phyloP scores from a whole-genome alignment of 2,113 vertebrate species.

The Phalacrocorax brasilianus region DNA sequence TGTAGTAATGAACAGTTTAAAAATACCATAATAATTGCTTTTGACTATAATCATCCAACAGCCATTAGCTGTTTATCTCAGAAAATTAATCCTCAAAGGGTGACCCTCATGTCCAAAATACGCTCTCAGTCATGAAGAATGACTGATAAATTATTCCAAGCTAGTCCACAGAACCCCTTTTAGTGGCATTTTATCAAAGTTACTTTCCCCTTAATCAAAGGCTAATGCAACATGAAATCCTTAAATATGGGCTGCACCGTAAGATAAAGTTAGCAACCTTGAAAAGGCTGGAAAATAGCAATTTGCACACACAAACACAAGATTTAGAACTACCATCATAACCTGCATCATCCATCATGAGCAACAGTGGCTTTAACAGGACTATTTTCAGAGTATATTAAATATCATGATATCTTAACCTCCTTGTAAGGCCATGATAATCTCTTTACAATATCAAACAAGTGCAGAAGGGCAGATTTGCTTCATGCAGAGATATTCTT shows the following conservation, averaged over 20 bases:
- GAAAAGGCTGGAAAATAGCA: conserved; percentile 29
- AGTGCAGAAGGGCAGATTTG: conserved; percentile 8
- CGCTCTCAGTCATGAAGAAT: neutral
- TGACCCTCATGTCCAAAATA: neutral
- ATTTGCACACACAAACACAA: conserved; percentile 46
- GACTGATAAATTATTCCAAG: neutral
- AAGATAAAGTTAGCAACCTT: conserved; percentile 39
- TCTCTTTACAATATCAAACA: conserved; percentile 6
- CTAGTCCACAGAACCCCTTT: neutral
- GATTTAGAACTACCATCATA: conserved; percentile 42
- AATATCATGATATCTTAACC: conserved; percentile 50
- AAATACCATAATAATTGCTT: neutral
- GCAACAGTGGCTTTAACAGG: neutral
- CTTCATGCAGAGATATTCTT: neutral
- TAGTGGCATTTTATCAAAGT: conserved; percentile 33
- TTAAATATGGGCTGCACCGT: neutral
- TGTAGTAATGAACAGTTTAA: neutral
- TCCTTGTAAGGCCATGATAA: conserved; percentile 31
- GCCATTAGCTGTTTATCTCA: neutral
- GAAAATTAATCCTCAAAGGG: conserved; percentile 14
- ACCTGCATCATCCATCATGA: conserved; percentile 36
- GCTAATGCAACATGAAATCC: conserved; percentile 46
- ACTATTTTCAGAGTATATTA: conserved; percentile 39
- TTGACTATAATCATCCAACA: neutral
- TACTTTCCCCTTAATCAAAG: conserved; percentile 50